Evolutionary conservation across 2,797 vertebrate species (phyloP).

Genomic region (Diglossa cyanea): DNA sequence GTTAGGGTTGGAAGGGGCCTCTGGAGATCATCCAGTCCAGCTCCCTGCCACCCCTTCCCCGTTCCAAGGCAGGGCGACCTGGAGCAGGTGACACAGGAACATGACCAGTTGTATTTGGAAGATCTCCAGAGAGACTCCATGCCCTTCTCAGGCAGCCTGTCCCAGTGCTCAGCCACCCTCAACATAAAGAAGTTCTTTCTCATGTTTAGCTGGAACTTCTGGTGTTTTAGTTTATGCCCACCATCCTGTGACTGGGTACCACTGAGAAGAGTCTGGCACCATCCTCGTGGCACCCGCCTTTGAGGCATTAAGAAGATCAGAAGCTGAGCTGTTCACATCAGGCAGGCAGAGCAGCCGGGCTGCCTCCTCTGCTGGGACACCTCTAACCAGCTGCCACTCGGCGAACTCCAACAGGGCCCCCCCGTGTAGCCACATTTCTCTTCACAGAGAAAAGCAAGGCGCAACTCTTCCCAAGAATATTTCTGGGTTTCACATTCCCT

Average conservation of each 20-base stretch:
- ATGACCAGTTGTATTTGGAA: background rate
- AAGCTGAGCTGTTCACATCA: background rate
- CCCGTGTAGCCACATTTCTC: background rate
- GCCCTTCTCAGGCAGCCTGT: background rate
- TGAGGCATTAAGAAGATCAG: background rate
- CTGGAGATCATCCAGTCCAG: background rate
- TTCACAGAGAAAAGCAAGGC: background rate
- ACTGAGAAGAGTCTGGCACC: background rate
- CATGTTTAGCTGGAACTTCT: background rate
- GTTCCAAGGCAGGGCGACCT: background rate
- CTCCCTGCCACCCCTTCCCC: fast-evolving
- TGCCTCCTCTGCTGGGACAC: fast-evolving
- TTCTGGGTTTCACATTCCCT: no score
- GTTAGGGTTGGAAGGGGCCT: background rate
- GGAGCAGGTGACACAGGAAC: background rate
- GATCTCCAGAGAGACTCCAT: background rate
- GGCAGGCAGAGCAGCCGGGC: fast-evolving
- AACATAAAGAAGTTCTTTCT: background rate
- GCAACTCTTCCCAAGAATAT: background rate
- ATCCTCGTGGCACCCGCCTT: background rate
- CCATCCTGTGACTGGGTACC: background rate
- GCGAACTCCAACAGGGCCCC: background rate
- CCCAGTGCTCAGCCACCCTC: background rate
- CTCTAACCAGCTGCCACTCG: fast-evolving
- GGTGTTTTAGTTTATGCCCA: background rate